Conservation (phyloP, 2,797 vertebrate species). For the Halcyon chelicuti region DNA sequence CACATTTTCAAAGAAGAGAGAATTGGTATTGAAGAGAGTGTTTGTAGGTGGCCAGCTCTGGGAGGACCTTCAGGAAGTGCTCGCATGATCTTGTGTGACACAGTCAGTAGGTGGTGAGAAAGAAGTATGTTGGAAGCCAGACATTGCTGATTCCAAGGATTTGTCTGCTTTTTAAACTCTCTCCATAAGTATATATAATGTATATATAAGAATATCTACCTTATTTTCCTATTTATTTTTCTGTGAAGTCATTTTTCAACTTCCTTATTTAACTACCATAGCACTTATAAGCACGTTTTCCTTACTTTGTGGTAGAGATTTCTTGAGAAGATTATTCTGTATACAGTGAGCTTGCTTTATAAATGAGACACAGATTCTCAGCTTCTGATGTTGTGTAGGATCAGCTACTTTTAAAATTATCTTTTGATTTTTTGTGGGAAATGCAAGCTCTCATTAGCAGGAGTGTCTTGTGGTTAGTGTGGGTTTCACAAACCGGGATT, state of each 20-base stretch:
- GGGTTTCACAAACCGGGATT: neutral
- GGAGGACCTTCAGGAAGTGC: neutral
- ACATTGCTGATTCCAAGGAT: neutral
- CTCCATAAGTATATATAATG: neutral
- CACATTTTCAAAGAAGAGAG: neutral
- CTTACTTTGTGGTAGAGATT: neutral
- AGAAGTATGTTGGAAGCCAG: neutral
- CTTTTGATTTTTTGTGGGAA: neutral
- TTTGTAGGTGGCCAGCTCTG: neutral
- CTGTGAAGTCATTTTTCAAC: neutral
- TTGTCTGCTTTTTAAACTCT: neutral
- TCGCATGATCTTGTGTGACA: neutral
- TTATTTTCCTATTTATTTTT: neutral
- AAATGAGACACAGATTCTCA: neutral
- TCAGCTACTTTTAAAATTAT: neutral
- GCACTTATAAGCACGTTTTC: neutral
- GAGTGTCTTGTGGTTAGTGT: neutral
- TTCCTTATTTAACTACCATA: neutral
- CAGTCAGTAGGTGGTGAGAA: neutral
- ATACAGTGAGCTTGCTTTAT: neutral
- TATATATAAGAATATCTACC: neutral
- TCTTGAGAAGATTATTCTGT: neutral
- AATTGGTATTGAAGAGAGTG: neutral
- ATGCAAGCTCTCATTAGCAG: neutral
- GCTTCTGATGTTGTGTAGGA: neutral